Percentiles rank a stretch among this genome's conserved stretches.
Conservation (phyloP, 2,797 vertebrate species). For the Siniperca undulata region DNA sequence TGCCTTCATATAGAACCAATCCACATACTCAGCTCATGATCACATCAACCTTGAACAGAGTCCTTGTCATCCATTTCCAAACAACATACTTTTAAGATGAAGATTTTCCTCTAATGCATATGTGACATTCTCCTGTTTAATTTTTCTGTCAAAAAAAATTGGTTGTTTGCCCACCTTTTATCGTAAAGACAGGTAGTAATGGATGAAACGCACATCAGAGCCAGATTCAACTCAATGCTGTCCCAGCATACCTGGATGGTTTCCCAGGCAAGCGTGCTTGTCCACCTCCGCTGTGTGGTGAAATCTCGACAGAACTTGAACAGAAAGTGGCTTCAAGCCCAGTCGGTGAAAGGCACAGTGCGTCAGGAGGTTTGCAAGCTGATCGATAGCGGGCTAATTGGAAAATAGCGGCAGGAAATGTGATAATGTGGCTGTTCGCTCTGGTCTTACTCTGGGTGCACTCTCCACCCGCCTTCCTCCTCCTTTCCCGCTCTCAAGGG, state of each 20-base stretch:
- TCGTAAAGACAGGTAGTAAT: not conserved
- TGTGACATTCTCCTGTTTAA: not conserved
- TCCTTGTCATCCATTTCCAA: slow-evolving; percentile 23
- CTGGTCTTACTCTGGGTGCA: slow-evolving; percentile 56
- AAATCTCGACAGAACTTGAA: slow-evolving; percentile 55
- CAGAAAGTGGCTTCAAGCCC: slow-evolving; percentile 69
- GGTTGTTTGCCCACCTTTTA: slow-evolving; percentile 3
- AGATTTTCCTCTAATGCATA: not conserved
- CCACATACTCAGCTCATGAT: not conserved
- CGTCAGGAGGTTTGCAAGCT: slow-evolving; percentile 56
- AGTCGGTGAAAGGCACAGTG: slow-evolving; percentile 59
- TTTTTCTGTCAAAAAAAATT: slow-evolving; percentile 5
- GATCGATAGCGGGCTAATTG: slow-evolving; percentile 82
- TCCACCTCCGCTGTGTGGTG: slow-evolving; percentile 44
- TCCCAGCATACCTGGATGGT: slow-evolving; percentile 32
- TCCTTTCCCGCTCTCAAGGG: slow-evolving; percentile 42
- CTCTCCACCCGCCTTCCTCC: slow-evolving; percentile 6
- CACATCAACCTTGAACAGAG: slow-evolving; percentile 33
- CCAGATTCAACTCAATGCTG: slow-evolving; percentile 1
- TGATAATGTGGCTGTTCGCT: slow-evolving; percentile 76
- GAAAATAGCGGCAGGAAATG: slow-evolving; percentile 81
- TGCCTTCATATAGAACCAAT: slow-evolving; percentile 25
- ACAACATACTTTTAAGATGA: not conserved
- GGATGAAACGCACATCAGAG: slow-evolving; percentile 5
- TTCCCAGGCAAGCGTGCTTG: slow-evolving; percentile 41